phyloP scores from a whole-genome alignment of 2,888 invertebrate genomes.

The Acleris holmiana region DNA sequence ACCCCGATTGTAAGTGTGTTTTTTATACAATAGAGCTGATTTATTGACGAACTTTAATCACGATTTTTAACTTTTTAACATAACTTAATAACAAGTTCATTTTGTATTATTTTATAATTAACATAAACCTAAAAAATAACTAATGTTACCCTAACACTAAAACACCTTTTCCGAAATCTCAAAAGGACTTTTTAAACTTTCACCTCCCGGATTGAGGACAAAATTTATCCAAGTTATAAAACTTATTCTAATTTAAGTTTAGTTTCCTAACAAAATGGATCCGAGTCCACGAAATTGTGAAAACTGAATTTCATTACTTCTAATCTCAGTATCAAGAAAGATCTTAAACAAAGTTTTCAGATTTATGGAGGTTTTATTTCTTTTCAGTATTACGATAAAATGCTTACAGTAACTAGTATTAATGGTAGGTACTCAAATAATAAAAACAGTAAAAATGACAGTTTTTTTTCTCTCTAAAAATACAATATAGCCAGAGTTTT shows the following conservation, averaged over 20 bases:
- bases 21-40: too few species aligned
- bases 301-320: conserved; percentile 9
- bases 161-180: background rate
- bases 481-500: too few species aligned
- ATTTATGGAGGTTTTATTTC: background rate
- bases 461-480: too few species aligned
- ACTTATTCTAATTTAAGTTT: conserved; percentile 22
- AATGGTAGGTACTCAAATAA: too few species aligned
- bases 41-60: too few species aligned
- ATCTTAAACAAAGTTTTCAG: conserved; percentile 2
- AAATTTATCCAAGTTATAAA: conserved; percentile 7
- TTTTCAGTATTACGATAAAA: background rate
- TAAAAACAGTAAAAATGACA: too few species aligned
- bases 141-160: background rate
- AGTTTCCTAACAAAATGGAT: conserved; percentile 6
- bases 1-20: too few species aligned
- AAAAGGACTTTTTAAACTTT: background rate
- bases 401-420: too few species aligned
- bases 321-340: conserved; percentile 11
- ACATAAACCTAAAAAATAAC: background rate
- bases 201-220: background rate
- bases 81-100: too few species aligned
- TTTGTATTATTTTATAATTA: too few species aligned
- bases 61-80: too few species aligned
- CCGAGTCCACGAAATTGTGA: conserved; percentile 1